Evolutionary conservation across 2,888 invertebrate genomes (phyloP).

Genomic region (Phyto melanocephala): DNA sequence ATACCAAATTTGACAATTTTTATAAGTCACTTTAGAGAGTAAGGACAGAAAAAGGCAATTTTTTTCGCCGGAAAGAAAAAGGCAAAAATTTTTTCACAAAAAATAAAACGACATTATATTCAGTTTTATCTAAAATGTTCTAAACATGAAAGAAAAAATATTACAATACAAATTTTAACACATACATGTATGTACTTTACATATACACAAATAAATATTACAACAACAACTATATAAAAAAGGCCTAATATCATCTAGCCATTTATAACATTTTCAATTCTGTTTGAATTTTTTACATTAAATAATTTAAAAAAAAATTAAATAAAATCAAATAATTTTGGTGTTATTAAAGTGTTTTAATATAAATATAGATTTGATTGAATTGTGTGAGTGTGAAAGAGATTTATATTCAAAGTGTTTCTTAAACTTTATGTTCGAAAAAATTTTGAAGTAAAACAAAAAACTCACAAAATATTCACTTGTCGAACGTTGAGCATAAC

Average conservation of each 20-base stretch:
- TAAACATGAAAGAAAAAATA: too few species aligned
- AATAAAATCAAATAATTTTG: not conserved
- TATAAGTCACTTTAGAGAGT: too few species aligned
- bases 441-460: slow-evolving; percentile 9
- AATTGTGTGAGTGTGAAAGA: slow-evolving; percentile 24
- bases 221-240: not conserved
- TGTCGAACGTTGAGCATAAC: slow-evolving; percentile 67
- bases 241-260: slow-evolving; percentile 12
- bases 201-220: not conserved
- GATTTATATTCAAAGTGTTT: slow-evolving; percentile 31
- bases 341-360: not conserved
- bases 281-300: slow-evolving; percentile 16
- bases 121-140: too few species aligned
- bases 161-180: too few species aligned
- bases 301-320: not conserved
- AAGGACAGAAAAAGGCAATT: too few species aligned
- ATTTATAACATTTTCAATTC: slow-evolving; percentile 11
- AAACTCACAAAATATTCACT: slow-evolving; percentile 68
- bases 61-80: too few species aligned
- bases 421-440: slow-evolving; percentile 9
- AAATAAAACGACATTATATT: too few species aligned
- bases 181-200: too few species aligned
- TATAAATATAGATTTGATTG: not conserved
- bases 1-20: too few species aligned
- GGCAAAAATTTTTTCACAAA: too few species aligned